Evolutionary conservation across 1,140 invertebrate genomes (phyloP).

Genomic region (Diprion similis): DNA sequence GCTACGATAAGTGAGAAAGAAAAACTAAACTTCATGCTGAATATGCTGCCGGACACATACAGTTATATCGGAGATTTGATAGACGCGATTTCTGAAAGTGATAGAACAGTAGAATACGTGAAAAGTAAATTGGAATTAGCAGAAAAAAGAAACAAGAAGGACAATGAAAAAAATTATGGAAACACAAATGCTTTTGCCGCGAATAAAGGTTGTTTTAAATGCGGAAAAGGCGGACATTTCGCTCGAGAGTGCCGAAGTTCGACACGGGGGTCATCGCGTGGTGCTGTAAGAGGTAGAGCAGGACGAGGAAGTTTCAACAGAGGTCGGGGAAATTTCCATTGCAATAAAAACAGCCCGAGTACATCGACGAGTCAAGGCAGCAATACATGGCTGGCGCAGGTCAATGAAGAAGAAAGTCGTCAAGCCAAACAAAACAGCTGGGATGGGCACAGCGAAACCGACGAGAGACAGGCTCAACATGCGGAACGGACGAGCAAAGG

Average conservation of each 20-base stretch:
- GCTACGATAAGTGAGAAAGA: slow-evolving; percentile 32
- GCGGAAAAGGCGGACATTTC: slow-evolving; percentile 23
- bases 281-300: not conserved
- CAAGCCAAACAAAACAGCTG: slow-evolving; percentile 14
- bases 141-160: slow-evolving; percentile 19
- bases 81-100: slow-evolving; percentile 16
- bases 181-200: slow-evolving; percentile 24
- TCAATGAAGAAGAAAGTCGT: not conserved
- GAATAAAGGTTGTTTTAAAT: slow-evolving; percentile 22
- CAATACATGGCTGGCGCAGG: not conserved
- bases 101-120: slow-evolving; percentile 22
- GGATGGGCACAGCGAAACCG: not conserved
- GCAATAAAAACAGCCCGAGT: not conserved
- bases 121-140: slow-evolving; percentile 19
- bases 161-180: slow-evolving; percentile 14
- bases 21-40: slow-evolving; percentile 38
- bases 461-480: slow-evolving; percentile 12
- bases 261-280: slow-evolving; percentile 23
- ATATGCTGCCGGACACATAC: slow-evolving; percentile 1
- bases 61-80: slow-evolving; percentile 23
- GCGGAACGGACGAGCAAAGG: slow-evolving; percentile 22
- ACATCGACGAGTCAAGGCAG: not conserved
- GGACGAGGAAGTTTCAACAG: slow-evolving; percentile 16
- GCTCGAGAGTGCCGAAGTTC: slow-evolving; percentile 10
- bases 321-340: slow-evolving; percentile 3